A percentile compares a stretch with the other conserved stretches of the same genome.
Evolutionary conservation across 2,888 invertebrate species (phyloP).

Genomic region (Choristoneura rosaceana): DNA sequence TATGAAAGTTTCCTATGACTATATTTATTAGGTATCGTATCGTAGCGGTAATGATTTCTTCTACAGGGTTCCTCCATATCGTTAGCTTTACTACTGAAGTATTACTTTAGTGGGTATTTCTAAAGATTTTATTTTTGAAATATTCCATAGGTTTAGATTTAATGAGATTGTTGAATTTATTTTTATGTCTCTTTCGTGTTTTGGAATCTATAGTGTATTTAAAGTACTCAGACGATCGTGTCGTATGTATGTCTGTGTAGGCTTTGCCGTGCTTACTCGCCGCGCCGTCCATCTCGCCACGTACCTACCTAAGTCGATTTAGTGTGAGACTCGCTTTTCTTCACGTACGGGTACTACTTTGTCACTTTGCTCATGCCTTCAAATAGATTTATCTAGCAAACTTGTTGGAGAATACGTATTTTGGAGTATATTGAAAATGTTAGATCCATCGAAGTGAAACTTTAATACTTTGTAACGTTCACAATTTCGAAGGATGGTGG

Average conservation of each 20-base stretch:
- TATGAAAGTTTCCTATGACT: conserved; percentile 70
- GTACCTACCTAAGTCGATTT: conserved; percentile 30
- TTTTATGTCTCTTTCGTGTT: conserved; percentile 51
- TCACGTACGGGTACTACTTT: conserved; percentile 38
- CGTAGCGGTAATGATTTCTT: conserved; percentile 76
- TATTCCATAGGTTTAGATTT: conserved; percentile 77
- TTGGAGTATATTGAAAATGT: conserved; percentile 30
- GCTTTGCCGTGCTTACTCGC: conserved; percentile 57
- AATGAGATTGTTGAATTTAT: conserved; percentile 60
- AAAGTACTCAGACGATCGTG: conserved; percentile 14
- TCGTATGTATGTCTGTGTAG: not conserved
- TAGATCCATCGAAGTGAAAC: conserved; percentile 18
- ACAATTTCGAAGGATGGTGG: conserved; percentile 24
- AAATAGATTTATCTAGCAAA: conserved; percentile 38
- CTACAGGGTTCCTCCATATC: conserved; percentile 85
- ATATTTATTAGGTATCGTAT: conserved; percentile 69
- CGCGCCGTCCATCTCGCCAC: conserved; percentile 63
- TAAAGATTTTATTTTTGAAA: conserved; percentile 71
- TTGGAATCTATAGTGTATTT: conserved; percentile 13
- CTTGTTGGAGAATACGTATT: conserved; percentile 29
- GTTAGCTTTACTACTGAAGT: conserved; percentile 84
- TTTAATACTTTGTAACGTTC: conserved; percentile 23
- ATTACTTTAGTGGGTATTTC: conserved; percentile 76
- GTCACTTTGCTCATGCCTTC: conserved; percentile 34
- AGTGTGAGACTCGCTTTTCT: conserved; percentile 37